Conservation (phyloP, 2,888 invertebrate genomes). For the Mongoloraphidia duomilia region DNA sequence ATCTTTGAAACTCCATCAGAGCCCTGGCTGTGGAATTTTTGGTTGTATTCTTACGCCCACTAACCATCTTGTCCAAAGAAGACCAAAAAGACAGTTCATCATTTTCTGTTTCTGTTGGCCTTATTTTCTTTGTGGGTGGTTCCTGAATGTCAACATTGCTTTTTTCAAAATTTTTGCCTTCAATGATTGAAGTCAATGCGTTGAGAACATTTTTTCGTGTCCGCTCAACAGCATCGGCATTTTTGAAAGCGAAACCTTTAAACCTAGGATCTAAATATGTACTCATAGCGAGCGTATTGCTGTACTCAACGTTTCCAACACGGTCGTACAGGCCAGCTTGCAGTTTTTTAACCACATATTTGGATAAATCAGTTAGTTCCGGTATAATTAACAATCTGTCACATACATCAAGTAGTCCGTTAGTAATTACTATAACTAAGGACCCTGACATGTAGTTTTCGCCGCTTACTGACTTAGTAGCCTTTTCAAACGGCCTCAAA, state of each 20-base stretch:
- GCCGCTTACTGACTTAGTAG: background rate
- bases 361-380: background rate
- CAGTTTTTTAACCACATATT: constrained; percentile 8
- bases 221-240: constrained; percentile 3
- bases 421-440: too few relatives aligned
- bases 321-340: constrained; percentile 8
- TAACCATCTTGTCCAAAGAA: constrained; percentile 5
- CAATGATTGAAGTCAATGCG: too few relatives aligned
- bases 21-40: constrained; percentile 4
- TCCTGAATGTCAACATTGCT: too few relatives aligned
- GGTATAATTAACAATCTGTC: too few relatives aligned
- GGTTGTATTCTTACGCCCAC: constrained; percentile 3
- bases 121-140: too few relatives aligned
- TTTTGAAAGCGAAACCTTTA: constrained; percentile 9
- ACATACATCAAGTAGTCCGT: too few relatives aligned
- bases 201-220: too few relatives aligned
- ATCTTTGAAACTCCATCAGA: constrained; percentile 9
- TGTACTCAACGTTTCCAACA: constrained; percentile 9
- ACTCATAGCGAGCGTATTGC: constrained; percentile 8
- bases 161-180: too few relatives aligned
- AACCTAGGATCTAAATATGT: constrained; percentile 11
- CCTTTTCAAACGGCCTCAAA: background rate
- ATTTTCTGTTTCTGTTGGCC: background rate
- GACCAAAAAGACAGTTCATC: constrained; percentile 5
- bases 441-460: background rate